phyloP scores from a whole-genome alignment of 1,140 invertebrate genomes.

The Melitaea cinxia region DNA sequence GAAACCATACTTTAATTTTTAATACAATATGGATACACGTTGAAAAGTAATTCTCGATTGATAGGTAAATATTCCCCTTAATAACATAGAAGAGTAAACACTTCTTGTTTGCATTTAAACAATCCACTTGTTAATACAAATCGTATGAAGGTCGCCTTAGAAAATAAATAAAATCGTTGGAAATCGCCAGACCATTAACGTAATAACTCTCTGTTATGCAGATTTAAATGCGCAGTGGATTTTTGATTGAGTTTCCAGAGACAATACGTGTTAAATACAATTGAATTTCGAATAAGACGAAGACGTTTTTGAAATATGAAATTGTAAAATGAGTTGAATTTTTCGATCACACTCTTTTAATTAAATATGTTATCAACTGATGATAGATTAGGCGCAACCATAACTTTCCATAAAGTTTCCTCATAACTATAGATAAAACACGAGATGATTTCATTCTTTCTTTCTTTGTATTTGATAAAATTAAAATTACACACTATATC shows the following conservation, averaged over 20 bases:
- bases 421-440: too few relatives aligned
- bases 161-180: conserved; percentile 29
- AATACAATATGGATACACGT: not conserved
- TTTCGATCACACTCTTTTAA: too few relatives aligned
- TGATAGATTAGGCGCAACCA: too few relatives aligned
- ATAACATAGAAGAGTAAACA: conserved; percentile 6
- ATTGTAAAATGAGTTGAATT: not conserved
- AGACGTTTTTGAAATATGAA: not conserved
- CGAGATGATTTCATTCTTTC: too few relatives aligned
- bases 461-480: too few relatives aligned
- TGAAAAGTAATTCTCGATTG: not conserved
- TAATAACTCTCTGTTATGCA: conserved; percentile 18
- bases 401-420: too few relatives aligned
- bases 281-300: not conserved
- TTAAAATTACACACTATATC: too few relatives aligned
- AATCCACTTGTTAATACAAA: conserved; percentile 16
- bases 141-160: conserved; percentile 16
- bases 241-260: not conserved
- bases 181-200: conserved; percentile 20
- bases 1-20: too few relatives aligned
- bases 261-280: not conserved
- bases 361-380: too few relatives aligned
- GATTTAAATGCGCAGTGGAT: conserved; percentile 12
- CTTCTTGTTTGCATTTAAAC: conserved; percentile 23
- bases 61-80: not conserved